Evolutionary conservation across 2,797 vertebrate species (phyloP), one percentile per base, ranked within the genome.

Genomic region (Odontamblyopus lacepedii): DNA sequence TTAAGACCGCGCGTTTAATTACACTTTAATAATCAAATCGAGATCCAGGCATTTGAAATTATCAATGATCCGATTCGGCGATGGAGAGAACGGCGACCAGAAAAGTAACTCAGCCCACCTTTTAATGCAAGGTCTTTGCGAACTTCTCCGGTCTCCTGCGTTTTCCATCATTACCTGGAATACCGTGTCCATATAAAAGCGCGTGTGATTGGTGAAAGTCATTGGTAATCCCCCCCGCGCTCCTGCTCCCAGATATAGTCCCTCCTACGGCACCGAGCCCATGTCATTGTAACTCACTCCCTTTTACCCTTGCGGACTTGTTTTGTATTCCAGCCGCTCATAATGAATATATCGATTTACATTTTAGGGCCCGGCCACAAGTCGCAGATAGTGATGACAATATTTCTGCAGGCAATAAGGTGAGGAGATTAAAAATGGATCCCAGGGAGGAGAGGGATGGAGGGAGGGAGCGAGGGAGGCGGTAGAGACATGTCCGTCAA

Each of bases 281-380:
- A 73, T 80, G 84, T 81, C 86, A 84, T 84, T 74, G 72, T 85
- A 78, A 66, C 78, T 85, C 61, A 62, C 27, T 64, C 60, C 77
- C 82, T 71, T 83, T 90, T 88, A 88, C 81, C 83, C 84, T 85
- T 84, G 80, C 67, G 7, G 69, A 80, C 51, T 78, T 85, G 84
- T 86, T 91, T 84, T 76, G 83, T 87, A 89, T 92, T 90, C 86
- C 76, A 75, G 77, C 75, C 87, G 85, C 16, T 86, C 75, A 74
- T 88, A 85, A 89, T 92, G 87, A 88, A 91, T 87, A 75, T 91
- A 91, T 90, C 87, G 87, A 91, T 93, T 91, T 88, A 88, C 84
- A 91, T 87, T 89, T 89, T 82, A 84, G 89, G 67, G 69, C 71
- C 44, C 30, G 50, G 90, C 73, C 89, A 86, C 73, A 79, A 86